Evolutionary conservation across 2,113 vertebrate genomes (phyloP).

Genomic region (Heliornis fulica): DNA sequence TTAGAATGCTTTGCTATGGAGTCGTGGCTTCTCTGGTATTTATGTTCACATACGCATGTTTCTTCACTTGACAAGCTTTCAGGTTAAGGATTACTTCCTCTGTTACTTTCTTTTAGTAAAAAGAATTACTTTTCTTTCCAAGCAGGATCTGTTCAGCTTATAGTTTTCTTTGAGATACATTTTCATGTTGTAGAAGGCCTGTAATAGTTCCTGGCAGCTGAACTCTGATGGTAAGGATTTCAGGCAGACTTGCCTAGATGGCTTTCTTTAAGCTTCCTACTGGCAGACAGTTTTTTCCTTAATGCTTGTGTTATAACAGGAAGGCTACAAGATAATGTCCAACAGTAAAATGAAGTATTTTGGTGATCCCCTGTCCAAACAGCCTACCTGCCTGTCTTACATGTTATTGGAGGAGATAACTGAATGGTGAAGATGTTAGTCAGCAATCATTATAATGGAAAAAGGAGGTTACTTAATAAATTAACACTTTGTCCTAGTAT

Average conservation of each 20-base stretch:
- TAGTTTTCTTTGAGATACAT: background rate
- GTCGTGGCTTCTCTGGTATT: background rate
- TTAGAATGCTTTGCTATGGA: background rate
- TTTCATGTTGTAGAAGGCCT: background rate
- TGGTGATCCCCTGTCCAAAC: background rate
- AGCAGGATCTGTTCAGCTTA: conserved; percentile 4
- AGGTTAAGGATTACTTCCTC: background rate
- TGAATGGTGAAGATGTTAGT: background rate
- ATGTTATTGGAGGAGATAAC: background rate
- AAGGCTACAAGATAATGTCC: background rate
- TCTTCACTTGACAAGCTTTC: background rate
- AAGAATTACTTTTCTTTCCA: conserved; percentile 4
- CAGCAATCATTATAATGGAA: background rate
- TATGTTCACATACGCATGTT: background rate
- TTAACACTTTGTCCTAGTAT: background rate
- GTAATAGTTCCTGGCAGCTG: conserved; percentile 2
- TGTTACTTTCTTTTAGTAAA: conserved; percentile 5
- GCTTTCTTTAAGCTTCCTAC: background rate
- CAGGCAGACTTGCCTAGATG: background rate
- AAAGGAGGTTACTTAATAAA: background rate
- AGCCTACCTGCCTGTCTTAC: background rate
- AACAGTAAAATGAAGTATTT: background rate
- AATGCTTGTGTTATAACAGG: background rate
- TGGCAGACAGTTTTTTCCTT: background rate
- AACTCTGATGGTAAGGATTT: background rate